Evolutionary conservation across 2,113 vertebrate species (phyloP), one percentile per base, ranked within the genome.

Genomic region (Melanerpes formicivorus): DNA sequence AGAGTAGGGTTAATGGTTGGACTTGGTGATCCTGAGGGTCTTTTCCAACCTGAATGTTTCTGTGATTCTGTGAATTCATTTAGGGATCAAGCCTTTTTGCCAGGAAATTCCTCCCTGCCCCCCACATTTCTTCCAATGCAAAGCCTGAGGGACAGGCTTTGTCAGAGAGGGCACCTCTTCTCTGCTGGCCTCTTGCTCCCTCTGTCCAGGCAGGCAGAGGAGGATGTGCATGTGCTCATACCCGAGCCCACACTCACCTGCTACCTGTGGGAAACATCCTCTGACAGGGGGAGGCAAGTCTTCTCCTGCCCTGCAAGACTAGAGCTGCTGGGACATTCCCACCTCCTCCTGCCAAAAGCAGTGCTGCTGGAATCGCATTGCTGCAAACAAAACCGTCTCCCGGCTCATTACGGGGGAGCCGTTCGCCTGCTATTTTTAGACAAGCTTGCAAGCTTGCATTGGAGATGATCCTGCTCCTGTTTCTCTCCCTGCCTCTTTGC

Each of bases 381-480:
- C 87, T 91, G 77, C 90, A 95, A 95, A 92, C 90, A 95, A 94
- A 94, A 72, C 50, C 11, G 14, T 88, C 92, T 94, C 88, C 84
- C 72, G 86, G 32, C 86, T 92, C 90, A 95, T 93, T 90, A 21
- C 48, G 79, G 50, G 48, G 67, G 94, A 91, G 78, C 71, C 9
- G 81, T 95, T 84, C 19, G 34, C 88, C 58, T 95, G 91, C 96
- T 95, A 94, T 95, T 96, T 90, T 94, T 96, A 97, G 96, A 84
- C 70, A 81, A 80, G 80, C 84, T 91, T 75, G 37, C 80, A 87
- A 76, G 32, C 87, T 80, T 82, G 88, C 62, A 48, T 54, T 63
- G 93, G 89, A 96, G 93, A 95, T 97, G 92, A 56, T 72, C 29
- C 34, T 66, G 65, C 70, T 62, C 64, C 72, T 48, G 55, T 56